A percentile compares a stretch with the other conserved stretches of the same genome.
Evolutionary conservation across 2,888 invertebrate species (phyloP).

Genomic region (Drosophila kanekoi): DNA sequence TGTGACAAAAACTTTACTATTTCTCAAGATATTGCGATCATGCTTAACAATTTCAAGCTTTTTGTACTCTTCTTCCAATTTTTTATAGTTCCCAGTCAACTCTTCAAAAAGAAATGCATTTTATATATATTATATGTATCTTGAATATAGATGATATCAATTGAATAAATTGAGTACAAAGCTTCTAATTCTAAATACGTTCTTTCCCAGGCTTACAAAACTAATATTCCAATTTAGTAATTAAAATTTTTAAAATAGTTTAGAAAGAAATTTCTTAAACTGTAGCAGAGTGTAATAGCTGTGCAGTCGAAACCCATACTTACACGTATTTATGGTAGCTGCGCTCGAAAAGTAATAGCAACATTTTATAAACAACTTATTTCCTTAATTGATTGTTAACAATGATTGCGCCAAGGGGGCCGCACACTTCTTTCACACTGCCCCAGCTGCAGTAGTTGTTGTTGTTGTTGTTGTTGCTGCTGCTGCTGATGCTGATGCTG

Average conservation of each 20-base stretch:
- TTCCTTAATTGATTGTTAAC: conserved; percentile 84
- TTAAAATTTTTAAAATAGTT: conserved; percentile 7
- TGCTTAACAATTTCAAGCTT: no score
- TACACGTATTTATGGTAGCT: conserved; percentile 72
- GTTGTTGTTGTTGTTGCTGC: conserved; percentile 18
- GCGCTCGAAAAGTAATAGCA: conserved; percentile 74
- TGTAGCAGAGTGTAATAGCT: conserved; percentile 53
- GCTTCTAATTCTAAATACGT: no score
- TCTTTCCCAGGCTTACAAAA: background rate
- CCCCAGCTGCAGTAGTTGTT: conserved; percentile 32
- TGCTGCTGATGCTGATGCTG: conserved; percentile 38
- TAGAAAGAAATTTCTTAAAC: conserved; percentile 19
- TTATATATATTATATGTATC: no score
- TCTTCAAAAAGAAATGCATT: no score
- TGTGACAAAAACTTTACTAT: no score
- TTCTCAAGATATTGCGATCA: no score
- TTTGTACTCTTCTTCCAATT: no score
- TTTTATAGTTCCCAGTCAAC: no score
- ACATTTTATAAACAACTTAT: conserved; percentile 83
- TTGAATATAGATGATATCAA: no score
- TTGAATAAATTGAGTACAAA: no score
- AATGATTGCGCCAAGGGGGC: conserved; percentile 79
- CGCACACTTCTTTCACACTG: conserved; percentile 73
- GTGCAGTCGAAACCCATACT: conserved; percentile 52
- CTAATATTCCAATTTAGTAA: background rate